phyloP scores from a whole-genome alignment of 2,888 invertebrate species.

The Biston stratarius region DNA sequence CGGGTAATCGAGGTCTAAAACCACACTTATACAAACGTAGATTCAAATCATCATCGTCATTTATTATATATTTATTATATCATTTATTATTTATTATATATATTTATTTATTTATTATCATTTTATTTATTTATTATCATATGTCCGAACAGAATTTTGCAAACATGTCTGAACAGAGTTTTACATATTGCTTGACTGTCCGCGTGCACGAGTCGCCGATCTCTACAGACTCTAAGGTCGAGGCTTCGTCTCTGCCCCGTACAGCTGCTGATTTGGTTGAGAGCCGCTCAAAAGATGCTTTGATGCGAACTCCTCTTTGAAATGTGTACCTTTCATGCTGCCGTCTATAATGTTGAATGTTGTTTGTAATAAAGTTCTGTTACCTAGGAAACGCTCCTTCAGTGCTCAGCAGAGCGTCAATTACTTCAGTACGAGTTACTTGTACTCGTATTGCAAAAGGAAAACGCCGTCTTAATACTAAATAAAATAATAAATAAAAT shows the following conservation, averaged over 20 bases:
- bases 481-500: background rate
- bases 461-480: background rate
- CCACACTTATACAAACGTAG: too few species aligned
- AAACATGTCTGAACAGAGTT: too few species aligned
- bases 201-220: background rate
- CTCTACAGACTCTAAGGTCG: background rate
- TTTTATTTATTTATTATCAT: too few species aligned
- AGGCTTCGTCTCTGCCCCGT: background rate
- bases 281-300: slow-evolving; percentile 26
- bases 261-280: background rate
- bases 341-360: background rate
- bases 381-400: slow-evolving; percentile 7
- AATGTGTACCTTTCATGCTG: slow-evolving; percentile 21
- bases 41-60: too few species aligned
- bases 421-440: slow-evolving; percentile 6
- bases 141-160: too few species aligned
- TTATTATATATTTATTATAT: too few species aligned
- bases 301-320: slow-evolving; percentile 27
- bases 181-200: too few species aligned
- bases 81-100: too few species aligned
- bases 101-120: too few species aligned
- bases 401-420: slow-evolving; percentile 11
- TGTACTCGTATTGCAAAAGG: background rate
- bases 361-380: slow-evolving; percentile 15
- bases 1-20: too few species aligned